phyloP scores from a whole-genome alignment of 2,888 invertebrate species.

The Pandemis corylana region DNA sequence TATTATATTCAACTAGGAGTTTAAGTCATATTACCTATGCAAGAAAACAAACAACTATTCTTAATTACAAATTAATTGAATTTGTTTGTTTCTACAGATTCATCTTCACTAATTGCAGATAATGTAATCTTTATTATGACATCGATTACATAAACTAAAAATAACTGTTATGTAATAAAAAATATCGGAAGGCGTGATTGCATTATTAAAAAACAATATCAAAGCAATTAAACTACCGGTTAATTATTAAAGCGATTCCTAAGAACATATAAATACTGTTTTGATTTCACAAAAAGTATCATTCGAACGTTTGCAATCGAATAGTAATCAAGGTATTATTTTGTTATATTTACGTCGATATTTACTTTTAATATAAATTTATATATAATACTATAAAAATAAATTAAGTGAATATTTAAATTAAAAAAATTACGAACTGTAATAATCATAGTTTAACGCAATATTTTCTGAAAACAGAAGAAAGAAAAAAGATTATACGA shows the following conservation, averaged over 20 bases:
- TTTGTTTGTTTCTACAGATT: not conserved
- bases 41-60: not conserved
- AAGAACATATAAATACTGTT: not conserved
- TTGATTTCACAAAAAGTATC: not conserved
- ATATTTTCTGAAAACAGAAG: too few species aligned
- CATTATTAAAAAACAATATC: not conserved
- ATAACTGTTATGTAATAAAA: not conserved
- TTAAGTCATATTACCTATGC: not conserved
- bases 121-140: not conserved
- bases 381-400: too few species aligned
- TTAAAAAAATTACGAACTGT: too few species aligned
- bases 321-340: not conserved
- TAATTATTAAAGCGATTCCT: constrained; percentile 1
- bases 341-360: not conserved
- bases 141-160: not conserved
- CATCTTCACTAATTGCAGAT: not conserved
- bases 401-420: too few species aligned
- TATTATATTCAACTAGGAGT: too few species aligned
- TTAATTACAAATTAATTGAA: not conserved
- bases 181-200: not conserved
- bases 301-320: not conserved
- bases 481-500: too few species aligned
- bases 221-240: not conserved
- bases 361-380: too few species aligned
- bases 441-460: too few species aligned